These are phyloP conservation scores for Enteromius mattozi DNA, from an alignment of 2,797 vertebrate genomes.

Conservation along the genomic window DNA sequence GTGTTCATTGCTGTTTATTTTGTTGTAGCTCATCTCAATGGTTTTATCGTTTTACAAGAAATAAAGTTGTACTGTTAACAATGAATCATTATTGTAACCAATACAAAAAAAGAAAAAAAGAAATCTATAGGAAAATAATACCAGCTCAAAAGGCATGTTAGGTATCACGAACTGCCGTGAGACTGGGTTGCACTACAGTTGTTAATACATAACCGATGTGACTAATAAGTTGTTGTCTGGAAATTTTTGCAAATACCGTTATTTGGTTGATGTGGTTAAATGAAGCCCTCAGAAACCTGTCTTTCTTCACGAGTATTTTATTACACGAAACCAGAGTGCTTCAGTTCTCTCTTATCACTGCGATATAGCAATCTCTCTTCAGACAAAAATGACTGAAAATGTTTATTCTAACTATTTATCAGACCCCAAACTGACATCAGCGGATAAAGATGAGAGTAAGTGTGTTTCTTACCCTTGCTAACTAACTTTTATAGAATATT, in stretches of 20 bases:
- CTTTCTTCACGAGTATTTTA: not conserved
- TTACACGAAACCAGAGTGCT: not conserved
- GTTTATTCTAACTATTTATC: not conserved
- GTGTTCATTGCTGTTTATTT: not conserved
- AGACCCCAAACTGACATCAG: not conserved
- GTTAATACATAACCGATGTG: not conserved
- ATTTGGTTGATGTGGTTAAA: conserved; percentile 3
- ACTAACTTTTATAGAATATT: not conserved
- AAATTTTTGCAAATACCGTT: not conserved
- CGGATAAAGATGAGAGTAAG: not conserved
- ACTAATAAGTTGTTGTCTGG: not conserved
- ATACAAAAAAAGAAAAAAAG: not conserved
- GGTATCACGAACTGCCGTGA: too few relatives aligned
- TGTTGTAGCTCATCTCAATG: not conserved
- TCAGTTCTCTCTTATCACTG: not conserved
- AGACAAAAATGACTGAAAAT: not conserved
- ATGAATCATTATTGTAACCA: not conserved
- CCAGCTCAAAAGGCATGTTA: not conserved
- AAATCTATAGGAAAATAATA: too few relatives aligned
- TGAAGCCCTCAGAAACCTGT: not conserved
- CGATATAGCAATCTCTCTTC: not conserved
- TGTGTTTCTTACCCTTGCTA: not conserved
- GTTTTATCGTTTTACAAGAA: not conserved
- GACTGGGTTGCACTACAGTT: not conserved
- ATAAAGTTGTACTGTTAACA: not conserved